Evolutionary conservation across 2,113 vertebrate genomes (phyloP).

Genomic region (Merops nubicus): DNA sequence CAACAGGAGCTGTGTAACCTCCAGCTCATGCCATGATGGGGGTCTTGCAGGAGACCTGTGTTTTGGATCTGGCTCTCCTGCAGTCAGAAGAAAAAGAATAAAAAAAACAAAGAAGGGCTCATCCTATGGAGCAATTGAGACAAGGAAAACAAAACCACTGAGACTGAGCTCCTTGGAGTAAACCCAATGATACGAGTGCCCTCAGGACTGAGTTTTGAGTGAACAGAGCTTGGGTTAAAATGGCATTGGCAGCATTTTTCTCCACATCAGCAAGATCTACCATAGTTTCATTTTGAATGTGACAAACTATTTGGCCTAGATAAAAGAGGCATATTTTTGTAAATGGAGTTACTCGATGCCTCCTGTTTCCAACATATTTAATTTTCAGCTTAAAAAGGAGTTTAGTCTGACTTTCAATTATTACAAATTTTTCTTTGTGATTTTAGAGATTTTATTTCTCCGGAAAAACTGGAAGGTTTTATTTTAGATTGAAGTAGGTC

Average conservation of each 20-base stretch:
- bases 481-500: not conserved
- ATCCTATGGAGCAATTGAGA: not conserved
- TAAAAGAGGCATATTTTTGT: not conserved
- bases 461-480: not conserved
- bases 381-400: not conserved
- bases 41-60: not conserved
- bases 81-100: not conserved
- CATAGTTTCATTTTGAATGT: not conserved
- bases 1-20: not conserved
- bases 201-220: rapidly evolving
- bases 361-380: not conserved
- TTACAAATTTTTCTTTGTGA: not conserved
- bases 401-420: not conserved
- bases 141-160: not conserved
- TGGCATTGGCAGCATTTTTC: not conserved
- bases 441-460: not conserved
- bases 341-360: not conserved
- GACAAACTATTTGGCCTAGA: not conserved
- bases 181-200: rapidly evolving
- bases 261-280: not conserved
- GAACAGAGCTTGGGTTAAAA: not conserved
- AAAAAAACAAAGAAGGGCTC: not conserved
- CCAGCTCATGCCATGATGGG: not conserved
- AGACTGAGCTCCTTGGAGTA: not conserved
- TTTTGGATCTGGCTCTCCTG: not conserved